Evolutionary conservation across 1,140 invertebrate species (phyloP).

Genomic region (Andrena cerasifolii): DNA sequence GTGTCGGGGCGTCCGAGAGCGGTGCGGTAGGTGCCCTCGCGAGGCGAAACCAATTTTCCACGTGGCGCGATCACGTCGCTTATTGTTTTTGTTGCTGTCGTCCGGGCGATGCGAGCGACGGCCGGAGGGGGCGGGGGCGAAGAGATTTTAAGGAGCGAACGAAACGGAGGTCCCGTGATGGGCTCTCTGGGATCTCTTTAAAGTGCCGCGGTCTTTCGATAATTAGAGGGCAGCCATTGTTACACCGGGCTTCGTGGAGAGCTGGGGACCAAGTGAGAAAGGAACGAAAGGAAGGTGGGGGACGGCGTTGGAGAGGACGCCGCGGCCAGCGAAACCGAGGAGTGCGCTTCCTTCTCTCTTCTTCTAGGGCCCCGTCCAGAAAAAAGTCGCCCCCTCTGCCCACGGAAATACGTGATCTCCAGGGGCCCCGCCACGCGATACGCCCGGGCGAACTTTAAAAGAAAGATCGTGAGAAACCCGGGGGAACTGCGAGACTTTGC

Average conservation of each 20-base stretch:
- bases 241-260: constrained; percentile 65
- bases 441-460: constrained; percentile 34
- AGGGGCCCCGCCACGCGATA: constrained; percentile 57
- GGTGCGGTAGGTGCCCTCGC: constrained; percentile 55
- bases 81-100: constrained; percentile 69
- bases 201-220: constrained; percentile 81
- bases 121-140: constrained; percentile 26
- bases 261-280: constrained; percentile 65
- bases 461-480: constrained; percentile 51
- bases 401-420: constrained; percentile 63
- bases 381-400: constrained; percentile 41
- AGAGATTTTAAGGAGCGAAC: constrained; percentile 76
- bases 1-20: not conserved
- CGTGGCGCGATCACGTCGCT: constrained; percentile 64
- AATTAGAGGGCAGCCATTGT: constrained; percentile 82
- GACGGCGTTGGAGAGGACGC: constrained; percentile 28
- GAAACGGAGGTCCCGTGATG: constrained; percentile 77
- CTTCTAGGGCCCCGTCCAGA: constrained; percentile 11
- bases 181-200: constrained; percentile 76
- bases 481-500: constrained; percentile 18
- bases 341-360: constrained; percentile 24
- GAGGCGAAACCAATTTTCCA: constrained; percentile 74
- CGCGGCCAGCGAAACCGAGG: constrained; percentile 55
- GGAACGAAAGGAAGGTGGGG: constrained; percentile 50
- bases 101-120: not conserved